A percentile compares a stretch with the other conserved stretches of the same genome.
Conservation (phyloP, 30 jellyfish, hydroid and myxozoan species). For the Hydractinia echinata region DNA sequence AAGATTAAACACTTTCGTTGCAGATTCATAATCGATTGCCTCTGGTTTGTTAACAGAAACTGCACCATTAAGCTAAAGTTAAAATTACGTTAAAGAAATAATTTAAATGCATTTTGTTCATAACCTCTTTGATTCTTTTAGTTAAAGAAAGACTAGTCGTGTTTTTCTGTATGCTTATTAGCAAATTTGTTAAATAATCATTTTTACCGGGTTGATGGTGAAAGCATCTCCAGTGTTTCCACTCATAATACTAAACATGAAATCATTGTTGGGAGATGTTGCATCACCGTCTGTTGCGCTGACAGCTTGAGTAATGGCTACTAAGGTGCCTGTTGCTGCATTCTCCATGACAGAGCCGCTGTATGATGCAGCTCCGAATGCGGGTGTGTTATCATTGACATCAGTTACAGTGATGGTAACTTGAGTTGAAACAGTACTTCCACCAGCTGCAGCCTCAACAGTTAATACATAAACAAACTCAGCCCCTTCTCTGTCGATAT, state of each 20-base stretch:
- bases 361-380: conserved; percentile 17
- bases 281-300: conserved; percentile 8
- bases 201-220: conserved; percentile 17
- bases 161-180: too few species aligned
- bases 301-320: neutral
- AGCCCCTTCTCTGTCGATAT: conserved; percentile 49
- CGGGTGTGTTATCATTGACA: conserved; percentile 79
- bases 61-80: neutral
- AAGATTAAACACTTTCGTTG: conserved; percentile 20
- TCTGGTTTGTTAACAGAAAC: conserved; percentile 3
- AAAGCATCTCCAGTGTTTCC: conserved; percentile 20
- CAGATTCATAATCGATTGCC: conserved; percentile 14
- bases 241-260: conserved; percentile 9
- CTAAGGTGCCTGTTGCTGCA: neutral
- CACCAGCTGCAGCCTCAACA: conserved; percentile 37
- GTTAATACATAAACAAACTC: conserved; percentile 21
- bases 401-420: conserved; percentile 57
- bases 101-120: too few species aligned
- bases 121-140: too few species aligned
- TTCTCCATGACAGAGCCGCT: conserved; percentile 20
- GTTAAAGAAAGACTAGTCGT: too few species aligned
- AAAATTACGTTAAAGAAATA: too few species aligned
- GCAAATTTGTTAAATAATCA: neutral
- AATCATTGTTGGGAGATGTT: neutral
- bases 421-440: conserved; percentile 32